Conservation (phyloP, 2,797 vertebrate genomes). For the Podarcis lilfordi region DNA sequence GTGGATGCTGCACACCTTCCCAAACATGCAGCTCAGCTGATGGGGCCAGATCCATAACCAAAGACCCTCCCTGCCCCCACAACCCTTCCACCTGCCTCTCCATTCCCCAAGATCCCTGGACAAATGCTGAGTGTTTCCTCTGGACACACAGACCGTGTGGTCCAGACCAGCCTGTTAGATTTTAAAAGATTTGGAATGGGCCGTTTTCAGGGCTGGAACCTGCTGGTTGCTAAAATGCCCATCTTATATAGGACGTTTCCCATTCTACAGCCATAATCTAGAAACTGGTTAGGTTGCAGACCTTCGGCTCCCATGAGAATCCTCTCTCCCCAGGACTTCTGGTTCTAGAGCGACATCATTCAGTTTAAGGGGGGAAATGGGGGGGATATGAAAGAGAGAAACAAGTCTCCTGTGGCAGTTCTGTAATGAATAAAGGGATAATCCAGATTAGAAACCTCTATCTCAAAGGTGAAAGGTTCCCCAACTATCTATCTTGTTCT, state of each 20-base stretch:
- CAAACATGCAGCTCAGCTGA: neutral
- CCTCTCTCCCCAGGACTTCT: neutral
- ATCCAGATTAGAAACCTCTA: neutral
- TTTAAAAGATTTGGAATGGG: neutral
- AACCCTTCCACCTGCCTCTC: too few relatives aligned
- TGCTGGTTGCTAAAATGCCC: neutral
- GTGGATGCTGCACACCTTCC: neutral
- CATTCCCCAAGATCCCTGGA: neutral
- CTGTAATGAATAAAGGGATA: neutral
- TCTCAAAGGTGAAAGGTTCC: neutral
- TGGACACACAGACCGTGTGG: neutral
- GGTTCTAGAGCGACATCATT: neutral
- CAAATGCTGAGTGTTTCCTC: neutral
- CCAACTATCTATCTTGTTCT: neutral
- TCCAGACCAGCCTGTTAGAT: neutral
- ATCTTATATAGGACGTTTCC: neutral
- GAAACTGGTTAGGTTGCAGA: neutral
- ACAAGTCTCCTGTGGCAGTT: neutral
- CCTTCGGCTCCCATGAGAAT: neutral
- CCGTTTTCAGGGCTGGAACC: slow-evolving; percentile 18
- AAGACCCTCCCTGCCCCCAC: slow-evolving; percentile 10
- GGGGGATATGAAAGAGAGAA: neutral
- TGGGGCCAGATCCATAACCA: slow-evolving; percentile 21
- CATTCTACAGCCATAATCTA: neutral
- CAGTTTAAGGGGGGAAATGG: neutral